Evolutionary conservation across 2,113 vertebrate species (phyloP), one percentile per base, ranked within the genome.

Genomic region (Vimba vimba): DNA sequence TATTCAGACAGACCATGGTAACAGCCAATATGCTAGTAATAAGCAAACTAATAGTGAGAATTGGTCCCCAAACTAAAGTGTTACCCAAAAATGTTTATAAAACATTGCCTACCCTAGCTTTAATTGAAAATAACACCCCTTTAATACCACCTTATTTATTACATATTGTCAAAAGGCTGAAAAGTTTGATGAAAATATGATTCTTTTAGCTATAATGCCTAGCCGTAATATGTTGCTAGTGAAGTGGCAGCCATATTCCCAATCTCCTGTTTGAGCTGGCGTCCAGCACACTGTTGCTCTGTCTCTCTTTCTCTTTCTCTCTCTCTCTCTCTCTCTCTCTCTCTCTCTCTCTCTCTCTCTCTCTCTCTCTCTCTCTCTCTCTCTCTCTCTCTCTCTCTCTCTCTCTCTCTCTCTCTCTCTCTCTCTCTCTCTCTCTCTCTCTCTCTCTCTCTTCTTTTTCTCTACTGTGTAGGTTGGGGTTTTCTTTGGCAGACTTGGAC

Each of bases 401-500:
- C 68, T 74, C 12, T 17, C 50, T 52, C 50, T 52, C 50, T 52
- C 50, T 52, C 50, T 15, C 50, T 52, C 57, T 78, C 50, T 7
- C 52, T 52, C 19, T 55, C 19, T 19, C 57, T 74, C 27, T 43
- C 2, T n/a, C 33, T 80, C 66, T 74, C 74, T 25, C 57, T 33
- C n/a, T 11, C 62, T 75, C 13, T 66, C 50, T 55, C 50, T 52
- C 4, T 17, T 92, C 91, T 94, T 92, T 93, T 92, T 94, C 33
- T 76, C 87, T 91, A 86, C 88, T 91, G 33, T n/a, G 91, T 93
- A 82, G 93, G 91, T 89, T 94, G 91, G 91, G 94, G 91, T 95
- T 96, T 97, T 96, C 94, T 92, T 96, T 97, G 96, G 97, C 96
- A 97, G 95, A 95, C 95, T 93, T 91, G 85, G 95, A 95, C 95